These are phyloP conservation scores for Ypsolopha sequella DNA, from an alignment of 2,888 invertebrate species.

Conservation along the genomic window DNA sequence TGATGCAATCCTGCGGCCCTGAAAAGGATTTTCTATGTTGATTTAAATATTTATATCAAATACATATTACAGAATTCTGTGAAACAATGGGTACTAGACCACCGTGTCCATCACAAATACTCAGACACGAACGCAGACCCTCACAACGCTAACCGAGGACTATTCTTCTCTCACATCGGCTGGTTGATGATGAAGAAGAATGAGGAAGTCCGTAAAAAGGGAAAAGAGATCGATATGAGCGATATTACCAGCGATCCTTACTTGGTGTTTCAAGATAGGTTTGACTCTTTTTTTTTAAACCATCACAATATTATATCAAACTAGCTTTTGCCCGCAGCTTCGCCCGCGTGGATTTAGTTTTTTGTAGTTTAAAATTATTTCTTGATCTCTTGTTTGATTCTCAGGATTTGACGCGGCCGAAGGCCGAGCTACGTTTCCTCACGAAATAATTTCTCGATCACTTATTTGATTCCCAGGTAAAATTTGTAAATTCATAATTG, in stretches of 20 bases:
- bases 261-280: constrained; percentile 80
- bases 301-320: no score
- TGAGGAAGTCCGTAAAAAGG: constrained; percentile 80
- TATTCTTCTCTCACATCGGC: constrained; percentile 92
- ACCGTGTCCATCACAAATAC: constrained; percentile 84
- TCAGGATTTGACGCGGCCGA: no score
- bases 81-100: constrained; percentile 74
- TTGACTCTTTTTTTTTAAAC: constrained; percentile 28
- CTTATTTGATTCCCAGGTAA: no score
- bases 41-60: not conserved
- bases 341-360: no score
- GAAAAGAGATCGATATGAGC: constrained; percentile 80
- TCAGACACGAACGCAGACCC: constrained; percentile 89
- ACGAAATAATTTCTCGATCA: no score
- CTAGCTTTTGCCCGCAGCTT: no score
- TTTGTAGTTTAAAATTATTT: no score
- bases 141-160: constrained; percentile 84
- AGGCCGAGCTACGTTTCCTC: no score
- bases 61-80: constrained; percentile 40
- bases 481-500: no score
- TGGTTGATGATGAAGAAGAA: constrained; percentile 90
- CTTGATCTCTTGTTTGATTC: no score
- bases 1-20: no score
- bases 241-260: constrained; percentile 82
- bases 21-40: not conserved